These are phyloP conservation scores for Nesometra sesokonis DNA, from an alignment of 35 echinoderm and acorn worm species.

Conservation along the genomic window DNA sequence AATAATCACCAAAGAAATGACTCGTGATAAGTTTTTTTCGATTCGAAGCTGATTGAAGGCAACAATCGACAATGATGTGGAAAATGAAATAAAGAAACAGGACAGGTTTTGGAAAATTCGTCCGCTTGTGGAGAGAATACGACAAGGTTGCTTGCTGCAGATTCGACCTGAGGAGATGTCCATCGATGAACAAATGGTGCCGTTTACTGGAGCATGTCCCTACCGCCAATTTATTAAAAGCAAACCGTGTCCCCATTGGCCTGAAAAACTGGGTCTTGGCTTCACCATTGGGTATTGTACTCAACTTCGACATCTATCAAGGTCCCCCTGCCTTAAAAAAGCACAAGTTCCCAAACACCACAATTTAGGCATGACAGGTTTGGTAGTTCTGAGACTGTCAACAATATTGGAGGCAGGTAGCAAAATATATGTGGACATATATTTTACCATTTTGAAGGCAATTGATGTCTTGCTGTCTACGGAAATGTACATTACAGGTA, in stretches of 20 bases:
- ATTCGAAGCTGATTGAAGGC: too few species aligned
- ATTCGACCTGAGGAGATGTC: not conserved
- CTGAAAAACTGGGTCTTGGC: not conserved
- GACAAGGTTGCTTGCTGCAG: not conserved
- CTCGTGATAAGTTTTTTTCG: too few species aligned
- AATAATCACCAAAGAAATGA: too few species aligned
- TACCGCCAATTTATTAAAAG: not conserved
- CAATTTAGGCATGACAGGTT: too few species aligned
- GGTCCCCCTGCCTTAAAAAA: not conserved
- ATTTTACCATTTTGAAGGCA: too few species aligned
- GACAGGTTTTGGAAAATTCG: slow-evolving; percentile 11
- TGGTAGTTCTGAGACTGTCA: too few species aligned
- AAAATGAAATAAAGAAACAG: not conserved
- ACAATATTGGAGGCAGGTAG: too few species aligned
- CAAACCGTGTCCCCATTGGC: not conserved
- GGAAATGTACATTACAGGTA: too few species aligned
- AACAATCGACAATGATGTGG: too few species aligned
- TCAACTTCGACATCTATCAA: slow-evolving; percentile 14
- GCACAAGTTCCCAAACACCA: too few species aligned
- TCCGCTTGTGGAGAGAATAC: slow-evolving; percentile 2
- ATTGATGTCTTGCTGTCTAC: too few species aligned
- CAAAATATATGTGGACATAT: too few species aligned
- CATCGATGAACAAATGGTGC: slow-evolving; percentile 24
- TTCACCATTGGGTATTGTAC: not conserved
- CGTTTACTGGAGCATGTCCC: slow-evolving; percentile 10